Conservation (phyloP, 2,888 invertebrate genomes). For the Sycophila texana region DNA sequence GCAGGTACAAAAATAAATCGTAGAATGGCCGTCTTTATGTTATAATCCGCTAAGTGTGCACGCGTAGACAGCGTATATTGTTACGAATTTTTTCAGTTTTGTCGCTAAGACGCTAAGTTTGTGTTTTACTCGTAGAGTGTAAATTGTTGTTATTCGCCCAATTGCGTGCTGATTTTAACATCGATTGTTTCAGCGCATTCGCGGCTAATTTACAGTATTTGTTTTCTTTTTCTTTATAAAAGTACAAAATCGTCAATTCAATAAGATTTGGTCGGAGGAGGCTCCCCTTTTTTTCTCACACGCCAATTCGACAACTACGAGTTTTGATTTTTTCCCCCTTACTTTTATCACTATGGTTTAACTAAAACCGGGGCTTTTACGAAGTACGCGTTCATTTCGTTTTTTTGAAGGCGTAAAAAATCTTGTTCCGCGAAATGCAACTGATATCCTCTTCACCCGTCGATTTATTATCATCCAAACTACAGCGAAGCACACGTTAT, state of each 20-base stretch:
- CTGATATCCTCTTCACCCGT: conserved; percentile 11
- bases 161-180: neutral
- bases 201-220: conserved; percentile 39
- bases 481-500: conserved; percentile 39
- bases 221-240: conserved; percentile 43
- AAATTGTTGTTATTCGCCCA: neutral
- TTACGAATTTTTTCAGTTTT: too few species aligned
- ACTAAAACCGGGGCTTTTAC: neutral
- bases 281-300: conserved; percentile 1
- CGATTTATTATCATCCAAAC: conserved; percentile 28
- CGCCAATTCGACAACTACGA: neutral
- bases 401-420: conserved; percentile 35
- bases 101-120: too few species aligned
- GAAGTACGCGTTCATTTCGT: neutral
- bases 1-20: conserved; percentile 42
- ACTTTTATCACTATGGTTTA: conserved; percentile 9
- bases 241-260: conserved; percentile 57
- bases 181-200: conserved; percentile 42
- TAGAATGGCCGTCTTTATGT: conserved; percentile 28
- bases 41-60: conserved; percentile 16
- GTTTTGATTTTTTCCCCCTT: too few species aligned
- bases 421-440: conserved; percentile 43
- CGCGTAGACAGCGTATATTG: conserved; percentile 1
- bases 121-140: too few species aligned
- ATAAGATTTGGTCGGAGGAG: conserved; percentile 52